Conservation (phyloP, 2,888 invertebrate genomes). For the Pollenia labialis region DNA sequence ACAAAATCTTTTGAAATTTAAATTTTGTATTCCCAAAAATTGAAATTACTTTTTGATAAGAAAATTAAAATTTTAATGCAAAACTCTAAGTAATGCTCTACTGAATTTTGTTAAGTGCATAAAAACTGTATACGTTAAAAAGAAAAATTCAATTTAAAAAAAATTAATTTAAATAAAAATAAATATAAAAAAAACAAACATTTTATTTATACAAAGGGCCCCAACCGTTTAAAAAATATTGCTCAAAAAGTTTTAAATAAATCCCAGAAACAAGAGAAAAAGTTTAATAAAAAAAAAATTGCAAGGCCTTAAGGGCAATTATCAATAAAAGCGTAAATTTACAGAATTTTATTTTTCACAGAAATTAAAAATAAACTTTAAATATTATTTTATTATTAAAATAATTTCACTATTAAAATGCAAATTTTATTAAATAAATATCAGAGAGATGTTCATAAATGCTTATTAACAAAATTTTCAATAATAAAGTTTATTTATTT, state of each 20-base stretch:
- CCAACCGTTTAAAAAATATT: slow-evolving; percentile 13
- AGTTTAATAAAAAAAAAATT: slow-evolving; percentile 21
- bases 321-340: slow-evolving; percentile 50
- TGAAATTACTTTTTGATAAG: too few relatives aligned
- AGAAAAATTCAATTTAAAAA: slow-evolving; percentile 29
- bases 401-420: slow-evolving; percentile 26
- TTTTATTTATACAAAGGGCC: slow-evolving; percentile 29
- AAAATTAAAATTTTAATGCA: too few relatives aligned
- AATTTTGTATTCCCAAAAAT: too few relatives aligned
- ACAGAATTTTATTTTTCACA: not conserved
- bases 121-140: not conserved
- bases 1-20: too few relatives aligned
- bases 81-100: too few relatives aligned
- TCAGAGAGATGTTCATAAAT: not conserved
- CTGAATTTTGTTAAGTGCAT: too few relatives aligned
- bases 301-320: slow-evolving; percentile 52
- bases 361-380: slow-evolving; percentile 29
- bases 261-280: not conserved
- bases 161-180: slow-evolving; percentile 27
- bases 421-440: slow-evolving; percentile 30
- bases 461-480: not conserved
- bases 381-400: slow-evolving; percentile 26
- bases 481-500: too few relatives aligned
- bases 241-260: slow-evolving; percentile 11
- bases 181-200: slow-evolving; percentile 35